Conservation (phyloP, 2,888 invertebrate genomes). For the Thera obeliscata region DNA sequence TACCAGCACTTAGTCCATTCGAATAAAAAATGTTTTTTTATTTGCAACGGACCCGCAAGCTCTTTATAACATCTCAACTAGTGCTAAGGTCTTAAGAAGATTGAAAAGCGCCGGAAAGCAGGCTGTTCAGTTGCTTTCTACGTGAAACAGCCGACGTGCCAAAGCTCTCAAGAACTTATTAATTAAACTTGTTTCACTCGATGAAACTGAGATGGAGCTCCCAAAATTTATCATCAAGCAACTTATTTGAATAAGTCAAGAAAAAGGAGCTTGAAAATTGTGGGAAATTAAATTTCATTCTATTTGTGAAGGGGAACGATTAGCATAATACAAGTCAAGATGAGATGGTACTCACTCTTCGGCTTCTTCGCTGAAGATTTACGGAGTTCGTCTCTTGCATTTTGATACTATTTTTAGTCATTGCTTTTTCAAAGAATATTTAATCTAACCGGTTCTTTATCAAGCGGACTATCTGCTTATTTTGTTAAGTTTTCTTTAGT, state of each 20-base stretch:
- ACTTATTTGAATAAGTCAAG: constrained; percentile 66
- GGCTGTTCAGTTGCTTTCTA: constrained; percentile 13
- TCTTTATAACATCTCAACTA: too few relatives aligned
- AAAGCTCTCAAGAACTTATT: constrained; percentile 62
- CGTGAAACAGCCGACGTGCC: constrained; percentile 11
- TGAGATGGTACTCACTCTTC: constrained; percentile 53
- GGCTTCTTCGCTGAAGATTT: constrained; percentile 25
- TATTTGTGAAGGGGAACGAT: constrained; percentile 68
- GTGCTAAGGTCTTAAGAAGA: not conserved
- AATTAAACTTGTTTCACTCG: constrained; percentile 80
- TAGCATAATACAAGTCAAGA: constrained; percentile 76
- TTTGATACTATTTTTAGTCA: constrained; percentile 22
- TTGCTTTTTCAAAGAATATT: not conserved
- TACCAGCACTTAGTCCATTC: too few relatives aligned
- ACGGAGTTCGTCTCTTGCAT: constrained; percentile 26
- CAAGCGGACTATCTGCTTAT: too few relatives aligned
- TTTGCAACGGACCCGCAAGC: too few relatives aligned
- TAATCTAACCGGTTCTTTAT: not conserved
- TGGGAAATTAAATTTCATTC: constrained; percentile 76
- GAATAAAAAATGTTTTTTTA: too few relatives aligned
- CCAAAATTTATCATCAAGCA: constrained; percentile 73
- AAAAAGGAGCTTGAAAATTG: constrained; percentile 71
- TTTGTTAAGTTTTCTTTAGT: too few relatives aligned
- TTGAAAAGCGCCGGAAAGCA: constrained; percentile 1
- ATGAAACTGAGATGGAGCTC: constrained; percentile 74